Base-by-base conservation (phyloP, 2,888 invertebrate genomes). In the Geophilus truncorum region DNA sequence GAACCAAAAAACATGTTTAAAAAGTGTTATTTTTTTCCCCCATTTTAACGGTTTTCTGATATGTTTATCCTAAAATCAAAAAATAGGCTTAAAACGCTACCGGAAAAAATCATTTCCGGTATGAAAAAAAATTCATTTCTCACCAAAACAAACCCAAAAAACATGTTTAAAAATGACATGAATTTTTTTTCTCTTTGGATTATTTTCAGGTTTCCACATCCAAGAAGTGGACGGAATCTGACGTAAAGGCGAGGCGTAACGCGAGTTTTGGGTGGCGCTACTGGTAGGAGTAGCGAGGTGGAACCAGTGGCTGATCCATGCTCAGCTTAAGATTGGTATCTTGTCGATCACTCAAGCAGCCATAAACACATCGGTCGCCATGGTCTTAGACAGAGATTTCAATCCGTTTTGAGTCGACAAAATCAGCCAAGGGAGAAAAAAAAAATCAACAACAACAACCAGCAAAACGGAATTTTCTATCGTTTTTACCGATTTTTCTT, bases 271-370 rank as follows among this genome's bases (percentile, higher is more conserved):
- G 12, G 5, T 21, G 57, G 57, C 28, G 76, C 34, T 76, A 30
- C 76, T 76, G 57, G 57, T 79, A 28, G 40, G 79, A 30, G 45
- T 25, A 79, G 23, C 9, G 51, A 18, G 75, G 75, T 21, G 75
- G 80, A 30, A 30, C 76, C 21, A 45, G 78, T 78, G 70, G 76
- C 79, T 79, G 51, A 77, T 79, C 77, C 80, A 95, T 95, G 95
- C 94, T 95, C 91, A 94, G 93, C 90, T 92, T 95, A 92, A 93
- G 94, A 90, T 91, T 95, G 87, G 94, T 95, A 84, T 94, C 95
- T 88, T 95, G 94, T 87, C 95, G 95, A 89, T 95, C 95, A 89
- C 90, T 95, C 89, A 95, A 95, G 90, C 95, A 95, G 89, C 95
- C 95, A 91, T 95, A 94, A 92, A 91, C 90, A 75, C 45, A 34